Conservation (phyloP, 2,888 invertebrate genomes). For the Brachypalpus laphriformis region DNA sequence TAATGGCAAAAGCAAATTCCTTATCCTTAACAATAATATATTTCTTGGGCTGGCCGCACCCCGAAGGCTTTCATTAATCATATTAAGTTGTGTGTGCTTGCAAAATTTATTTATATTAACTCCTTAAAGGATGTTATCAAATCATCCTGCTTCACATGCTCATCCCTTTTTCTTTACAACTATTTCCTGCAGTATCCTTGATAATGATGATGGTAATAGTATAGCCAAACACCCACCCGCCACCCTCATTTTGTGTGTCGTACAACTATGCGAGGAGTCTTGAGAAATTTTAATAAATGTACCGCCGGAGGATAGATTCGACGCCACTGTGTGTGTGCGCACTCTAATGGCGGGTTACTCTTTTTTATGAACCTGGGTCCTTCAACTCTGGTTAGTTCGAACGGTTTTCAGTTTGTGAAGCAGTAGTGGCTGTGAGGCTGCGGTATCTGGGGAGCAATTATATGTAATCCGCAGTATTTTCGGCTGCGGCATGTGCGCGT, state of each 20-base stretch:
- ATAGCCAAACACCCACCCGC: no score
- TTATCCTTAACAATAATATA: slow-evolving; percentile 49
- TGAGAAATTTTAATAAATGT: slow-evolving; percentile 72
- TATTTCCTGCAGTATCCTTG: slow-evolving; percentile 37
- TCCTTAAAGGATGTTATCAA: slow-evolving; percentile 65
- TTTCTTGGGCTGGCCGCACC: slow-evolving; percentile 14
- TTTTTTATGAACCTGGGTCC: no score
- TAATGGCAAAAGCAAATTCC: slow-evolving; percentile 35
- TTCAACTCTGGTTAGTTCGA: slow-evolving; percentile 14
- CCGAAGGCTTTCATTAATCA: slow-evolving; percentile 68
- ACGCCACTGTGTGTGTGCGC: not conserved
- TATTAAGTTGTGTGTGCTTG: slow-evolving; percentile 49
- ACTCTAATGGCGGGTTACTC: slow-evolving; percentile 29
- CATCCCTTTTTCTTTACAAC: slow-evolving; percentile 24
- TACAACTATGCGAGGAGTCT: slow-evolving; percentile 45
- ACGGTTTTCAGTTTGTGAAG: no score
- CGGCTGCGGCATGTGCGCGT: not conserved
- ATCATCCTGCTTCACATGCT: slow-evolving; percentile 24
- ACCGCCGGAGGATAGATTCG: slow-evolving; percentile 25
- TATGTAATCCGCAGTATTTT: slow-evolving; percentile 42
- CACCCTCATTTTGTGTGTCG: not conserved
- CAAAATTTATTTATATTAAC: slow-evolving; percentile 65
- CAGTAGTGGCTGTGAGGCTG: no score
- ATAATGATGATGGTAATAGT: slow-evolving; percentile 39
- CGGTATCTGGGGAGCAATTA: slow-evolving; percentile 51